A percentile compares a stretch with the other conserved stretches of the same genome.
These are phyloP conservation scores for Clostera curtula DNA, from an alignment of 2,888 invertebrate genomes.

Conservation along the genomic window DNA sequence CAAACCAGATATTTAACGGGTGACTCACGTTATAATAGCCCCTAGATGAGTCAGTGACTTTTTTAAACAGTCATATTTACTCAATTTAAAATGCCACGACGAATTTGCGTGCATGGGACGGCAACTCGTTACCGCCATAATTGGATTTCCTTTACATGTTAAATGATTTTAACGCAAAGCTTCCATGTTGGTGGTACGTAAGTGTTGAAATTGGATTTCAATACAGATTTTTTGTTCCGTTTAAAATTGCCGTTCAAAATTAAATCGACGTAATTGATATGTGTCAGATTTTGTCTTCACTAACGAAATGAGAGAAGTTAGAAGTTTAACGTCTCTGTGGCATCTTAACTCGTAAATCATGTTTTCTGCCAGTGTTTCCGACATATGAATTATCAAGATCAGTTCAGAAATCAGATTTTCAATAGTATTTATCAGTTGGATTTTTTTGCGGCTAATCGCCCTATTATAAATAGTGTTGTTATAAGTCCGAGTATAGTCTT, in stretches of 20 bases:
- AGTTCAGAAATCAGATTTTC: no score
- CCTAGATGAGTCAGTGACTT: conserved; percentile 8
- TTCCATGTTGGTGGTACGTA: conserved; percentile 2
- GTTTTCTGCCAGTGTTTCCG: no score
- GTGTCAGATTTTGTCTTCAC: no score
- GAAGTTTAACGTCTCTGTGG: no score
- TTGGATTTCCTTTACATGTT: conserved; percentile 21
- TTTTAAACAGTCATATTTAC: conserved; percentile 30
- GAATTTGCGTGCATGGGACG: conserved; percentile 38
- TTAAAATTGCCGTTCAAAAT: conserved; percentile 4
- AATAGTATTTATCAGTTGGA: no score
- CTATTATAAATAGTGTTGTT: no score
- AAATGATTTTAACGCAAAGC: conserved; percentile 14
- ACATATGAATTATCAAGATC: no score
- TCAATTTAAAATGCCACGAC: conserved; percentile 35
- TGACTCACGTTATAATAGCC: conserved; percentile 9
- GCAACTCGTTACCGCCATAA: conserved; percentile 36
- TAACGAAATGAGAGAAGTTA: no score
- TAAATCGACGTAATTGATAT: neutral
- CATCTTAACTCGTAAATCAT: no score
- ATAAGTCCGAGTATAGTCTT: no score
- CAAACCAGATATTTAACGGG: neutral
- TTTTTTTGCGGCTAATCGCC: no score
- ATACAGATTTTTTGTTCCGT: conserved; percentile 2
- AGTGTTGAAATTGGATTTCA: conserved; percentile 4